These are phyloP conservation scores for Pseudonaja textilis DNA, from an alignment of 2,113 vertebrate species.

Conservation along the genomic window DNA sequence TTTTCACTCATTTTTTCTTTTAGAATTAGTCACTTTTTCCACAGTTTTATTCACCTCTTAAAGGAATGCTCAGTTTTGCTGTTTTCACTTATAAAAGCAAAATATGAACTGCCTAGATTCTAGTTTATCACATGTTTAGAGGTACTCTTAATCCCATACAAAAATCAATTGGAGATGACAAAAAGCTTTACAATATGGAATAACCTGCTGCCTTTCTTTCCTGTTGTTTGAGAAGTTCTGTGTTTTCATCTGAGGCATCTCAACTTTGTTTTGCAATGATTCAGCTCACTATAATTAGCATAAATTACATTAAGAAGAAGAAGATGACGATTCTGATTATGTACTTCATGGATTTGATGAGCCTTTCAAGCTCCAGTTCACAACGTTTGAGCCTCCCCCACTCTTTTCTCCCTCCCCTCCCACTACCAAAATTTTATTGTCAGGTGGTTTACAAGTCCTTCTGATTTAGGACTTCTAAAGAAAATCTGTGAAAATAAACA, in stretches of 20 bases:
- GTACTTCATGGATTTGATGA: slow-evolving; percentile 10
- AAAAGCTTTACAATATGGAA: neutral
- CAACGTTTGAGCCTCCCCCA: neutral
- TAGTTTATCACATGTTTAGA: neutral
- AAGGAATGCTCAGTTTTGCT: neutral
- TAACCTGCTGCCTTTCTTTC: neutral
- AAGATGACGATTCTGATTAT: neutral
- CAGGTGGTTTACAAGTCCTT: neutral
- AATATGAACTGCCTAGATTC: neutral
- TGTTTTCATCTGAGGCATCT: neutral
- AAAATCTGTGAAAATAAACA: neutral
- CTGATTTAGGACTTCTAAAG: neutral
- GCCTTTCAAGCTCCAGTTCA: neutral
- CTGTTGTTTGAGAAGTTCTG: slow-evolving; percentile 6
- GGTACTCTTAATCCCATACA: neutral
- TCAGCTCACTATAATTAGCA: slow-evolving; percentile 18
- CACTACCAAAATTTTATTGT: neutral
- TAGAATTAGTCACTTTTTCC: neutral
- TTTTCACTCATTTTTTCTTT: neutral
- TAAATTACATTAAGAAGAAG: slow-evolving; percentile 13
- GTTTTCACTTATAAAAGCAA: neutral
- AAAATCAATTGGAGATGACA: neutral
- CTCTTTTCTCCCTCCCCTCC: neutral
- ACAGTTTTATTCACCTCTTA: neutral
- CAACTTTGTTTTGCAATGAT: neutral